Evolutionary conservation across 2,113 vertebrate species (phyloP), one percentile per base, ranked within the genome.

Genomic region (Sinocyclocheilus anshuiensis): DNA sequence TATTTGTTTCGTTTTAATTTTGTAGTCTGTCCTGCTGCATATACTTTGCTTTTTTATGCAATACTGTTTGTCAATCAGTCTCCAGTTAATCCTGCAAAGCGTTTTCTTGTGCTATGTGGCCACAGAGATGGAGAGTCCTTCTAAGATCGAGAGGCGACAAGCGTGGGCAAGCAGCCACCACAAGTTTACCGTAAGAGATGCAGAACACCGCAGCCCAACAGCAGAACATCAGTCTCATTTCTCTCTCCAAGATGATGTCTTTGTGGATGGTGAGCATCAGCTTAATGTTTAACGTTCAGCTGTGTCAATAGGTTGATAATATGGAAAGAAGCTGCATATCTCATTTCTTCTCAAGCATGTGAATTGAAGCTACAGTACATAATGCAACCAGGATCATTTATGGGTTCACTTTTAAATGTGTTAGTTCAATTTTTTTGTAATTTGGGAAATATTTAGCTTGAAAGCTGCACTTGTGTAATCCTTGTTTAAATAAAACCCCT

Each of bases 131-230:
- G 95, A 95, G 77, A 95, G 92, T 74, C 93, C 94, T 0, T 93
- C 93, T 0, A 94, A 94, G 9, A 94, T 93, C 82, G 94, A 94
- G 84, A 94, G 92, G 85, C 93, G 95, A 0, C 91, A 93, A 9
- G 94, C 95, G 5, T 97, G 97, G 97, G 94, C 92, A 81, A 91
- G 94, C 90, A 96, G 94, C 86, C 92, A 92, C 0, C 93, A 92
- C 81, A 93, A 94, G 94, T 75, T 93, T 77, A 94, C 92, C 5
- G 86, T 94, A 59, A 92, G 93, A 84, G 91, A 95, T 5, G 89
- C 89, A 81, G 93, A 94, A 33, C 90, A 92, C 0, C 88, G 88
- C 7, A 84, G 45, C 0, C 78, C 90, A 0, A 29, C 67, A 33
- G 9, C 53, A 63, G 48, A 16, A 29, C 29, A 48, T 22, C 61